Base-by-base conservation (phyloP, 2,888 invertebrate genomes). In the Bugula neritina region DNA sequence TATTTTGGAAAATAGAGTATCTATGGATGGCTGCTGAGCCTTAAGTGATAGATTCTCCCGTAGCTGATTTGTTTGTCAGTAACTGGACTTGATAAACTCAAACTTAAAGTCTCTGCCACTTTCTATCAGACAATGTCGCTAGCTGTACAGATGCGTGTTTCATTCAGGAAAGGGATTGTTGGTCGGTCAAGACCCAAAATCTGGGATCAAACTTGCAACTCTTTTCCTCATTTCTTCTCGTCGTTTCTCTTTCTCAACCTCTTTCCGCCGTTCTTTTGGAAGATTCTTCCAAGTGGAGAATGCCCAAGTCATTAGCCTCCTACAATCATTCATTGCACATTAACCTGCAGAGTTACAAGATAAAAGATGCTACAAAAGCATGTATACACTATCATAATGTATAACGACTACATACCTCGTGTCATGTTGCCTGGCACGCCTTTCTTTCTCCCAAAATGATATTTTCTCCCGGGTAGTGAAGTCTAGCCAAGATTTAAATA, bases 121-220 rank as follows among this genome's bases (percentile, higher is more conserved):
- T n/a, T n/a, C n/a, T n/a, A n/a, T n/a, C n/a, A n/a, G n/a, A n/a
- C n/a, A n/a, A n/a, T n/a, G n/a, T n/a, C n/a, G n/a, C n/a, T n/a
- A n/a, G n/a, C n/a, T n/a, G n/a, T n/a, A n/a, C n/a, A n/a, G n/a
- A n/a, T n/a, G n/a, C n/a, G n/a, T n/a, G n/a, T n/a, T n/a, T n/a
- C n/a, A n/a, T n/a, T n/a, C n/a, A n/a, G n/a, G n/a, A n/a, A n/a
- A n/a, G n/a, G n/a, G n/a, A n/a, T n/a, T n/a, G n/a, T n/a, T n/a
- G n/a, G n/a, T n/a, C n/a, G n/a, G n/a, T n/a, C 31, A 63, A 31
- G 63, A 63, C 17, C 75, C 72, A 54, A 79, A 83, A 73, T 83
- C 83, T 3, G 83, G 81, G 27, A 83, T 74, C 35, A 83, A 73
- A 13, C 78, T 74, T 1, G 81, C 77, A 25, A 84, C 83, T 77